These are phyloP conservation scores for Lonchura striata DNA, from an alignment of 2,113 vertebrate genomes.

Conservation along the genomic window DNA sequence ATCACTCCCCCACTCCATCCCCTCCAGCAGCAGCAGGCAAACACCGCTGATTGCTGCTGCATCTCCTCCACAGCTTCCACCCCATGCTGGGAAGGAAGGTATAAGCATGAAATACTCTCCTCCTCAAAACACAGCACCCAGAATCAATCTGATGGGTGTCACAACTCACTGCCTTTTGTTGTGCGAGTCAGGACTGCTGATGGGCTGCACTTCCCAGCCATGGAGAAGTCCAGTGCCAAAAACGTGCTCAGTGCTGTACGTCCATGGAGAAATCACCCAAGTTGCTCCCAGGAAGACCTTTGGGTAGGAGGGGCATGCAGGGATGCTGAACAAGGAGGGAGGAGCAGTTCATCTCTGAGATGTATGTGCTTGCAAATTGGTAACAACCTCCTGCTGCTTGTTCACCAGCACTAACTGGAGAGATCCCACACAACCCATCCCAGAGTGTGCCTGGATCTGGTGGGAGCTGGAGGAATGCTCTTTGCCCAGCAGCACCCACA, in stretches of 20 bases:
- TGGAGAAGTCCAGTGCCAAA: background rate
- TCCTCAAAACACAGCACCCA: background rate
- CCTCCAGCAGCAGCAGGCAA: slow-evolving; percentile 25
- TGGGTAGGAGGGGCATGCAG: fast-evolving
- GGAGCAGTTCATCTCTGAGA: background rate
- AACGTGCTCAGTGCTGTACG: fast-evolving
- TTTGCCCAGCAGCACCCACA: background rate
- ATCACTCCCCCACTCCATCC: slow-evolving; percentile 16
- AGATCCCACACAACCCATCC: background rate
- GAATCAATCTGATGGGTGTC: background rate
- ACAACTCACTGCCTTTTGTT: background rate
- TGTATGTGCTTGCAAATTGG: fast-evolving
- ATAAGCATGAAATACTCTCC: background rate
- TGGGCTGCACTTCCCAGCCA: background rate
- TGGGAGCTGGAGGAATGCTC: background rate
- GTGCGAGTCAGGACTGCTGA: background rate
- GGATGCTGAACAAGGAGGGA: background rate
- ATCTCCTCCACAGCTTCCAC: background rate
- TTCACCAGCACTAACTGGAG: background rate
- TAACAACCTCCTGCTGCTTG: background rate
- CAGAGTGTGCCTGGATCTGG: fast-evolving
- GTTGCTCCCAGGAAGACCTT: background rate
- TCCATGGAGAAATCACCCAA: fast-evolving
- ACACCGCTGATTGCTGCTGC: background rate
- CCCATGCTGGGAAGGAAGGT: background rate